phyloP scores from a whole-genome alignment of 1,140 invertebrate genomes.

The Aphaenogaster ashmeadi region DNA sequence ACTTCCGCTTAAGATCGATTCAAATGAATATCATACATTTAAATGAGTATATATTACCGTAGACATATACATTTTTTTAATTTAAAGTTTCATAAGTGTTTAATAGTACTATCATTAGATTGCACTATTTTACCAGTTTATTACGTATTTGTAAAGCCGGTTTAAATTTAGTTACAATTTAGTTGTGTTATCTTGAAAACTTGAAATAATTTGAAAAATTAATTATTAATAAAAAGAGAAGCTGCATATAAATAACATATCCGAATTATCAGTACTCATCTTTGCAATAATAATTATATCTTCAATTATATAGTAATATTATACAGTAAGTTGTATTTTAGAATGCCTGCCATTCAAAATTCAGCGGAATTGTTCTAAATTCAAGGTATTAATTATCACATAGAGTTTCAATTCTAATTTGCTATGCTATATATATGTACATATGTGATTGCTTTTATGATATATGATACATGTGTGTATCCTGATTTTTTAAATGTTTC shows the following conservation, averaged over 20 bases:
- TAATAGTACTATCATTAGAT: not conserved
- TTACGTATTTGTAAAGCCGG: not conserved
- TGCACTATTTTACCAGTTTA: not conserved
- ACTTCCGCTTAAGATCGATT: not conserved
- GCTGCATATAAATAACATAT: not conserved
- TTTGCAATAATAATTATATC: not conserved
- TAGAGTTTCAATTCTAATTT: not conserved
- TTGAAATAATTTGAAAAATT: not conserved
- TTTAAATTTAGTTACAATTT: not conserved
- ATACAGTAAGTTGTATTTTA: not conserved
- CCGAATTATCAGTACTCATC: not conserved
- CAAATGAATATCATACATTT: too few relatives aligned
- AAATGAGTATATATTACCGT: not conserved
- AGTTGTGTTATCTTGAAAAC: not conserved
- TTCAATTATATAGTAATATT: not conserved
- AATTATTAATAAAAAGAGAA: not conserved
- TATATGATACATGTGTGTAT: too few relatives aligned
- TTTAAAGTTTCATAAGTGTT: not conserved
- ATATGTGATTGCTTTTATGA: not conserved
- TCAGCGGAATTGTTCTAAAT: not conserved
- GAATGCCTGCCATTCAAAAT: not conserved
- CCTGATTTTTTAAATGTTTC: not conserved
- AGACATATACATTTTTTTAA: not conserved
- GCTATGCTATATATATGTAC: not conserved
- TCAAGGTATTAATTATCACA: not conserved